Conservation (phyloP, 2,888 invertebrate genomes). For the Eilema caniola region DNA sequence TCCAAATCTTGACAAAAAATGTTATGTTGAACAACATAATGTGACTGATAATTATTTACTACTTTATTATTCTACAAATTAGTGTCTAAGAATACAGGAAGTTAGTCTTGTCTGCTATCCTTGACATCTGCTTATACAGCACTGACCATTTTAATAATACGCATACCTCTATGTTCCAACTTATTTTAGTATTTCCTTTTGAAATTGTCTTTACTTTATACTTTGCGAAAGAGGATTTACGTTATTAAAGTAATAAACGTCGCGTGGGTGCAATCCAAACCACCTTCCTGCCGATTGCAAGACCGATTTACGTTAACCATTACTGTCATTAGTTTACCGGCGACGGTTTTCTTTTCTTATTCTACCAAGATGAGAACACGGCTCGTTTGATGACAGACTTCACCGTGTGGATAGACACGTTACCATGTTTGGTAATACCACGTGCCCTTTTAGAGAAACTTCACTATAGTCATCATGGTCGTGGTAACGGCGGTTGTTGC, state of each 20-base stretch:
- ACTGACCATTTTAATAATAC: not conserved
- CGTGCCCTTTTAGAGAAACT: not conserved
- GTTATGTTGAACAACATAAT: not conserved
- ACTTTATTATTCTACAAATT: not conserved
- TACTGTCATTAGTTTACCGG: not conserved
- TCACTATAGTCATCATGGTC: not conserved
- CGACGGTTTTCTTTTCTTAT: slow-evolving; percentile 1
- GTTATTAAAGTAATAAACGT: slow-evolving; percentile 2
- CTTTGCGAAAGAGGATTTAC: not conserved
- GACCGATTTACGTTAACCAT: not conserved
- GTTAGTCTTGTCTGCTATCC: not conserved
- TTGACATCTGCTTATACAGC: not conserved
- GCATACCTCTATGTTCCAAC: not conserved
- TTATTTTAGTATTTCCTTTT: not conserved
- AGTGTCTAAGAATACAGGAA: not conserved
- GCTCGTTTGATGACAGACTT: not conserved
- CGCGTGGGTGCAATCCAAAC: not conserved
- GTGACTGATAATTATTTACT: not conserved
- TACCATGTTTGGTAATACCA: not conserved
- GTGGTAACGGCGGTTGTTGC: not conserved
- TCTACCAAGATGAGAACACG: not conserved
- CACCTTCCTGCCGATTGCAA: not conserved
- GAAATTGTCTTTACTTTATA: not conserved
- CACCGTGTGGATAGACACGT: not conserved
- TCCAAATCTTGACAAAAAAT: not conserved